Base-by-base conservation (phyloP, 2,113 vertebrate species). In the Labeo catla region DNA sequence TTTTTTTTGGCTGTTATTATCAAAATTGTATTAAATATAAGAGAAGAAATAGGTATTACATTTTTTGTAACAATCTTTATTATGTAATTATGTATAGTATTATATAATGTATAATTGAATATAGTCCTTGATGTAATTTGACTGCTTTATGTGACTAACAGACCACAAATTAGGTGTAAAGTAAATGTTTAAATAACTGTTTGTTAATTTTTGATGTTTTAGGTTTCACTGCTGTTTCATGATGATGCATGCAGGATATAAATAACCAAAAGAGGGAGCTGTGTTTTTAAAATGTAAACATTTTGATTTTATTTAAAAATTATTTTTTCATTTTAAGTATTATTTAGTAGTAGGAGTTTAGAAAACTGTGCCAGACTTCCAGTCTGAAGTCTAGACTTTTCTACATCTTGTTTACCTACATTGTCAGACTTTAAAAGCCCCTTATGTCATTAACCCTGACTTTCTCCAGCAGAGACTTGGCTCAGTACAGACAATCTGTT, bases 361-460 rank as follows among this genome's bases (percentile, higher is more conserved):
- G 28, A 49, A 61, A 81, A 74, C 39, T 73, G 15, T 52, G 5
- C 23, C 61, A 76, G 21, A 57, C 21, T 23, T 12, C 7, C 13
- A 9, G 57, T 66, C 9, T 54, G 16, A 4, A 16, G 57, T 63
- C 39, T 73, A 6, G 49, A 68, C n/a, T 57, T 79, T 68, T 54
- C 36, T 28, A 34, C 73, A 65, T 74, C 23, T 50, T 81, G 43
- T 63, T 85, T 47, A 59, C 57, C 23, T 54, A 85, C 74, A 79
- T 45, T 49, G 6, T 43, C 15, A 59, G 39, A 47, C n/a, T 81
- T 88, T 23, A 13, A 81, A 86, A 72, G 84, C 49, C 63, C 45
- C 61, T 88, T 85, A 88, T 66, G 54, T 83, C 84, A 78, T 88
- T 76, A 86, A 68, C 72, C 12, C 68, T 78, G 83, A 28, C 68